Base-by-base conservation (phyloP, 2,113 vertebrate species). In the Erythrolamprus reginae region DNA sequence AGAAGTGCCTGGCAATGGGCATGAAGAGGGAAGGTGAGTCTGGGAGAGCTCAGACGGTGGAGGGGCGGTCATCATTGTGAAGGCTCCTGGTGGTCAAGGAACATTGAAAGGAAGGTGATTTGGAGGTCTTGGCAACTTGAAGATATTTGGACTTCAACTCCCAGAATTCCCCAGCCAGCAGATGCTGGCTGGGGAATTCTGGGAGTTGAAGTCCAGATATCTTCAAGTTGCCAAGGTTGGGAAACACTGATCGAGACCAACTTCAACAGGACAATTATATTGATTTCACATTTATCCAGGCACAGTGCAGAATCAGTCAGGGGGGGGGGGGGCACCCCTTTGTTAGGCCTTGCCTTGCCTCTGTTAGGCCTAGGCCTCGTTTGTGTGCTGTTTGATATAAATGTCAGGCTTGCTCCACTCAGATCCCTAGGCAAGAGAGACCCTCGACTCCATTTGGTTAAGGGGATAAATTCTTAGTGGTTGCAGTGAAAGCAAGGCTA, bases 1-100 rank as follows among this genome's bases (percentile, higher is more conserved):
- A 99, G 98, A 99, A 99, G 97, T 99, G 99, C 97, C 98, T 99
- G 65, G 99, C 99, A 70, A 99, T 99, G 98, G 99, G 99, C 95
- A 99, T 99, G 99, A 99, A 99, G 97, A 97, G 98, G 96, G 99
- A 99, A 99, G 99, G 99, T 99, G 97, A 97, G 97, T 95, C 96
- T 94, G 1, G 2, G 28, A 9, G 65, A 15, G 42, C 8, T 13
- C 13, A 15, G 33, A 10, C 4, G 0, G 5, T 15, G 61, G 12
- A 65, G 28, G 28, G 12, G 58, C 10, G 7, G 42, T 45, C 12
- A 28, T 23, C 1, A 10, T 42, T 50, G 3, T 15, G 19, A 38
- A 33, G 13, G 48, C 8, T 12, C 33, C 8, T 12, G 42, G 53
- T 10, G 10, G 12, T 45, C 12, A 47, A 33, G 33, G 65, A 77